Base-by-base conservation (phyloP, 2,888 invertebrate genomes). In the Pachycephus smyrnensis region DNA sequence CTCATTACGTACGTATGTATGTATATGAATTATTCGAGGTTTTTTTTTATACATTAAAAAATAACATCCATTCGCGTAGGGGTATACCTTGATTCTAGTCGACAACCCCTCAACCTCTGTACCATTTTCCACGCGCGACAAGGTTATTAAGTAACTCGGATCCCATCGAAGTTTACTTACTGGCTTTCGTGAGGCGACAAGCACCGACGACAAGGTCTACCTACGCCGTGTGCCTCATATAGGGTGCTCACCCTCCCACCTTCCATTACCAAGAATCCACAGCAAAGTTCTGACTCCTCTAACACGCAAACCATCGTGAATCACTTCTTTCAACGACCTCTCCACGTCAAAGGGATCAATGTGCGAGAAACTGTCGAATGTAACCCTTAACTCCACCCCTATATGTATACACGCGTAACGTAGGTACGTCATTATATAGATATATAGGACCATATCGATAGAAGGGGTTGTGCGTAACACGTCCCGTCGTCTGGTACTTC, bases 71-170 rank as follows among this genome's bases (percentile, higher is more conserved):
- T 40, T 40, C 15, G 15, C 40, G 40, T 40, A 40, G 15, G 12
- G 1, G 40, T 40, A 40, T 40, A 40, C 15, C 40, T 40, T 15
- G 4, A 15, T 15, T 40, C 4, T 4, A n/a, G 40, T 40, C 40
- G 40, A 4, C 40, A 1, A 15, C 15, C 15, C 15, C 12, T 12
- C 4, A 0, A 12, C 69, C 40, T 12, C 11, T 74, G 12, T 81
- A 37, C 69, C 76, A 76, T 78, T 78, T 69, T 77, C 40, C 32
- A 76, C 75, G 78, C 81, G 77, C 77, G 78, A 69, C 55, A 36
- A 75, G 81, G 79, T 82, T 82, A 82, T 82, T 82, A 82, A 81
- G 82, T 79, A 81, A 82, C 81, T 81, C 78, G 78, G 80, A 80
- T 79, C 80, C 69, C 82, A 80, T 80, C 77, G 79, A 79, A 82